Base-by-base conservation (phyloP, 2,888 invertebrate genomes). In the Euzetes globulus region DNA sequence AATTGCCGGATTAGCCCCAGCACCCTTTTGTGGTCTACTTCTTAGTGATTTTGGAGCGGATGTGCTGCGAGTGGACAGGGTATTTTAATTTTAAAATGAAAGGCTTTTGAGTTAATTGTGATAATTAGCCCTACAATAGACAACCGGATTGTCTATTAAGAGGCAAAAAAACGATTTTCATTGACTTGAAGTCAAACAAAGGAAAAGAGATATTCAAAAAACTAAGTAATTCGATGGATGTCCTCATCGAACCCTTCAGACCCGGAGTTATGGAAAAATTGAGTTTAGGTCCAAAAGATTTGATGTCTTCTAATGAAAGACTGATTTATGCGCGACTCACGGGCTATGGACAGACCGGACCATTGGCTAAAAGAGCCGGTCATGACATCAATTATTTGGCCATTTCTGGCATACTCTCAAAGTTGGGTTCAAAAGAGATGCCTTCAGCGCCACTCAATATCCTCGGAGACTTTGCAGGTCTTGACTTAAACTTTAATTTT, bases 341-440 rank as follows among this genome's bases (percentile, higher is more conserved):
- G 72, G 95, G 95, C 3, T 99, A 90, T 83, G 98, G 98, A 0
- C 97, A 97, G 83, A 83, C 84, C 75, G 96, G 97, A 2, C 85
- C 86, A 11, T 87, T 89, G 80, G 86, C 89, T 58, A 81, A 86
- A 72, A 89, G 88, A 83, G 96, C 94, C 77, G 99, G 98, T 0
- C 99, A 99, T 84, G 99, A 99, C 83, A 94, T 99, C 70, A 99
- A 99, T 84, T 99, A 91, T 83, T 85, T 92, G 55, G 90, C 91
- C 6, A 84, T 94, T 80, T 92, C 96, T 77, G 88, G 88, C 29
- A 84, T 96, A 72, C 84, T 98, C 15, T 94, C 95, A 1, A 83
- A 89, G 80, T 85, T 96, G 73, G 90, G 91, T 1, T 86, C 90
- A 78, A 85, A 86, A 74, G 84, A 85, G 63, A 85, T 88, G 78